These are phyloP conservation scores for Bovichtus variegatus DNA, from an alignment of 2,797 vertebrate species.

Conservation along the genomic window DNA sequence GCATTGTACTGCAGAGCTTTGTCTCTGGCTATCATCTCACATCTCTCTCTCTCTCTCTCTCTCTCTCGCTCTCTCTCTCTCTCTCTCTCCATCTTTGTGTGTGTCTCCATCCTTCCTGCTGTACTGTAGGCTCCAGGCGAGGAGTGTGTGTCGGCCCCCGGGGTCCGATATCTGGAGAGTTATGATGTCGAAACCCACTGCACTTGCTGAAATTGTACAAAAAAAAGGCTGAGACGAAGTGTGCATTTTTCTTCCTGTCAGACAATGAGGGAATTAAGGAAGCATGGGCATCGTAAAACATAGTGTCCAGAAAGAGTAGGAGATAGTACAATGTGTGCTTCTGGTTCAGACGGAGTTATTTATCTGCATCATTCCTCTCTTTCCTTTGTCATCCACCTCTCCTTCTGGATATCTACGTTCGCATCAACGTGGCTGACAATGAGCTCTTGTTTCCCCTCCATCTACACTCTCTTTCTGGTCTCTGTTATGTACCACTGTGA, in stretches of 20 bases:
- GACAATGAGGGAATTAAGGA: neutral
- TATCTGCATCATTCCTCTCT: conserved; percentile 2
- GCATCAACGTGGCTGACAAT: conserved; percentile 64
- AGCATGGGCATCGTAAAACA: neutral
- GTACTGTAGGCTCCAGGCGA: conserved; percentile 15
- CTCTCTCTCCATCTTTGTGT: no score
- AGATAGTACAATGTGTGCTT: neutral
- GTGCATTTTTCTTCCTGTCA: neutral
- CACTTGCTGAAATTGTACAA: conserved; percentile 38
- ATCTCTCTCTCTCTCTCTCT: conserved; percentile 33
- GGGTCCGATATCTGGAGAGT: conserved; percentile 32
- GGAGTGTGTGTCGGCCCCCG: conserved; percentile 18
- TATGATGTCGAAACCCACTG: conserved; percentile 18
- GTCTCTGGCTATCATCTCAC: conserved; percentile 55
- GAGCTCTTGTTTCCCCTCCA: conserved; percentile 57
- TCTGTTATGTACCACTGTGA: conserved; percentile 32
- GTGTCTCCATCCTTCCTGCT: conserved; percentile 16
- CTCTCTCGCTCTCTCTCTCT: neutral
- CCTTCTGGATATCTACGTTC: conserved; percentile 57
- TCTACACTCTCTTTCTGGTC: conserved; percentile 24
- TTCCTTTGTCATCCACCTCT: conserved; percentile 52
- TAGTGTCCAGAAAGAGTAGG: neutral
- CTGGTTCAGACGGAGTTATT: neutral
- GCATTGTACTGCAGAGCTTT: conserved; percentile 70
- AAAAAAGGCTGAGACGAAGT: neutral